These are phyloP conservation scores for Chaetophractus vellerosus DNA, from an alignment of 2,797 vertebrate species.

Conservation along the genomic window DNA sequence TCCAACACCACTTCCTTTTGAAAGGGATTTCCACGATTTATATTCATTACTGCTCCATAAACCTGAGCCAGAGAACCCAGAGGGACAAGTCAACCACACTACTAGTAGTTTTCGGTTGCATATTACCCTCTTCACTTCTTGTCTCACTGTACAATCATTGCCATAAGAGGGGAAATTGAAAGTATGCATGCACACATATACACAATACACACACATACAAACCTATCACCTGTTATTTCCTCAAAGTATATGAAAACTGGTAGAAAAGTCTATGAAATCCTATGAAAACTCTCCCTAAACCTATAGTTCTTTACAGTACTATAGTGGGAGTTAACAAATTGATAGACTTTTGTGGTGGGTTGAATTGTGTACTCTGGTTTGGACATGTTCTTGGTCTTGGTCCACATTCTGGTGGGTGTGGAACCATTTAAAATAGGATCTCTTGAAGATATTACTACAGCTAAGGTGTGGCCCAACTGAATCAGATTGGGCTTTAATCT, in stretches of 20 bases:
- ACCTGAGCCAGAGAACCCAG: conserved; percentile 74
- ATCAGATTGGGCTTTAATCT: too few species aligned
- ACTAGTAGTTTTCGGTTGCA: background rate
- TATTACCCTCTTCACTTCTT: background rate
- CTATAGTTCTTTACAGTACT: background rate
- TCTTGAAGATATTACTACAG: too few species aligned
- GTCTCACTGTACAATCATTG: background rate
- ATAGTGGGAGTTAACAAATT: background rate
- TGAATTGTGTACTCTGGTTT: too few species aligned
- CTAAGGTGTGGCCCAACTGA: too few species aligned
- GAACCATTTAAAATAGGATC: too few species aligned
- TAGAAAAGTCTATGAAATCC: background rate
- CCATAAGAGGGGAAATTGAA: background rate
- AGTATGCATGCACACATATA: background rate
- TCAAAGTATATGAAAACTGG: background rate
- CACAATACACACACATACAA: background rate
- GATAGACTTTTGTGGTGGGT: background rate
- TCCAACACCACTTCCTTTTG: conserved; percentile 86
- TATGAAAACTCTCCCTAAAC: background rate
- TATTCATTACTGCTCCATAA: conserved; percentile 87
- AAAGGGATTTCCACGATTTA: conserved; percentile 87
- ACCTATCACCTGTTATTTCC: background rate
- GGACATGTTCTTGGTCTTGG: too few species aligned
- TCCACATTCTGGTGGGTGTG: too few species aligned
- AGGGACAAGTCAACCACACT: background rate